These are phyloP conservation scores for Hexactinellida sp. DNA, from an alignment of 37 sponge, comb jelly and placozoan species.

Conservation along the genomic window DNA sequence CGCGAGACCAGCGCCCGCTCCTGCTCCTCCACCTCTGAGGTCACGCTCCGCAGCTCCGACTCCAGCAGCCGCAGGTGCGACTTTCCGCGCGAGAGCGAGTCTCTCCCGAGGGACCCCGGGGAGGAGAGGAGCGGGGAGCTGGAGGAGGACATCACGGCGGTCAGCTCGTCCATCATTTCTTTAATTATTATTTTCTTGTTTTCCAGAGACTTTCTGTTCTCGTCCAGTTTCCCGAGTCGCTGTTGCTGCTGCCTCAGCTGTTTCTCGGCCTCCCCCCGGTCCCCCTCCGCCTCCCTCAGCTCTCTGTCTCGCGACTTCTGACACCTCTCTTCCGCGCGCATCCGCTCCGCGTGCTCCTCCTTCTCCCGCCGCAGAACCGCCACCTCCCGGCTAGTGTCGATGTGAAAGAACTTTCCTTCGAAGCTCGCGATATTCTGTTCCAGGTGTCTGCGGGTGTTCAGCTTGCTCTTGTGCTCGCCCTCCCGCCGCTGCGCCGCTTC, in stretches of 20 bases:
- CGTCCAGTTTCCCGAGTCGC: neutral
- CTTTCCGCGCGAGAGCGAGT: neutral
- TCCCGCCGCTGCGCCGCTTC: neutral
- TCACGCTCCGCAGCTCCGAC: neutral
- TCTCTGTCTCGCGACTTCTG: neutral
- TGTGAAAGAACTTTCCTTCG: neutral
- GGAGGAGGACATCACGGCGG: neutral
- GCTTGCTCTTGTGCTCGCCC: neutral
- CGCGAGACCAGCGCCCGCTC: slow-evolving; percentile 24
- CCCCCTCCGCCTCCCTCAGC: slow-evolving; percentile 22
- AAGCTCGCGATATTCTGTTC: neutral
- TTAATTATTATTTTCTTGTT: neutral
- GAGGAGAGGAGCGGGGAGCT: slow-evolving; percentile 12
- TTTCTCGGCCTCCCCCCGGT: neutral
- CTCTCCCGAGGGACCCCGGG: neutral
- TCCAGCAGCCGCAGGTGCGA: neutral
- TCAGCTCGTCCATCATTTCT: neutral
- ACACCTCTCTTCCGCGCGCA: neutral
- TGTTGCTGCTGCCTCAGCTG: slow-evolving; percentile 20
- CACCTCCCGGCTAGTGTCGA: neutral
- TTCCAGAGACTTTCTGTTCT: neutral
- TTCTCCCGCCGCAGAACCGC: neutral
- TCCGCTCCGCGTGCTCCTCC: neutral
- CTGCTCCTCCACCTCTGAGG: slow-evolving; percentile 19
- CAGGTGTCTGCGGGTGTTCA: neutral